Conservation (phyloP, 2,797 vertebrate species). For the Acanthurus tractus region DNA sequence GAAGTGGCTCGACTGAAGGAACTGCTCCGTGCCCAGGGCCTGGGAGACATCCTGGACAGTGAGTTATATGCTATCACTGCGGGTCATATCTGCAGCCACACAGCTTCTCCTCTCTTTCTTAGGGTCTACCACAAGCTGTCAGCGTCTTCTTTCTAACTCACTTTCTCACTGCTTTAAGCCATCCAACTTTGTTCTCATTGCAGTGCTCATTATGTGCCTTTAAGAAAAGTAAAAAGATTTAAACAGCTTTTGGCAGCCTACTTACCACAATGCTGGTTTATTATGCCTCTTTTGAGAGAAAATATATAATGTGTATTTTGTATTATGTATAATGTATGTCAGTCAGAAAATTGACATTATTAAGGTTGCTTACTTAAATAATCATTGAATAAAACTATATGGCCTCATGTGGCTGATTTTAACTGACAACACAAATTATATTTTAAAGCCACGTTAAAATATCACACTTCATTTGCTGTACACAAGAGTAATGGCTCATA, state of each 20-base stretch:
- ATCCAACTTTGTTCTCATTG: constrained; percentile 44
- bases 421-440: constrained; percentile 18
- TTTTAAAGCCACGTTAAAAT: constrained; percentile 36
- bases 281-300: constrained; percentile 20
- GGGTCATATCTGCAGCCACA: constrained; percentile 30
- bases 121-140: constrained; percentile 35
- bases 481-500: constrained; percentile 45
- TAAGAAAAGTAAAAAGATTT: constrained; percentile 24
- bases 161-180: constrained; percentile 42
- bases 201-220: constrained; percentile 22
- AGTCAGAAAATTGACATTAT: neutral
- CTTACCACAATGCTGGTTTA: constrained; percentile 15
- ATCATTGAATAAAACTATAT: neutral
- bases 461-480: constrained; percentile 32
- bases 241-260: neutral
- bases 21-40: constrained; percentile 94
- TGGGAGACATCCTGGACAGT: constrained; percentile 99
- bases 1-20: constrained; percentile 96
- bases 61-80: constrained; percentile 81
- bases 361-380: neutral
- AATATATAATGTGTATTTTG: neutral
- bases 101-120: constrained; percentile 39
- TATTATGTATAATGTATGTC: too few species aligned
- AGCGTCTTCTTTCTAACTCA: constrained; percentile 46
- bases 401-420: constrained; percentile 16